Base-by-base conservation (phyloP, 2,797 vertebrate species). In the Tragelaphus oryx region DNA sequence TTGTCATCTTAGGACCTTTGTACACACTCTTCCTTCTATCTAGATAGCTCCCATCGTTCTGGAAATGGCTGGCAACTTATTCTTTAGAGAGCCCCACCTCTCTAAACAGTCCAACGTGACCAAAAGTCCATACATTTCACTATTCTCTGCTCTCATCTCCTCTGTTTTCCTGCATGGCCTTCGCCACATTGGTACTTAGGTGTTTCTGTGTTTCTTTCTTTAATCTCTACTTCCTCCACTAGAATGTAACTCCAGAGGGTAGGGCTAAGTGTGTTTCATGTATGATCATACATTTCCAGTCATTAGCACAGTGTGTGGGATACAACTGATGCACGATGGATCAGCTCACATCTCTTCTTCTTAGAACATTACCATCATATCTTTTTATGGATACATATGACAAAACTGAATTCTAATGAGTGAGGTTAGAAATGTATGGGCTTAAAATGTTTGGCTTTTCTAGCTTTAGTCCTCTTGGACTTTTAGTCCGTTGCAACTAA, bases 391-490 rank as follows among this genome's bases (percentile, higher is more conserved):
- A 13, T 12, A 26, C 28, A 59, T 52, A 82, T 82, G 55, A 33
- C 5, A 82, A 82, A 93, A 82, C 37, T 46, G n/a, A 95, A 57
- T 60, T 78, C 50, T 60, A 87, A 33, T 3, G 3, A 82, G 12
- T 46, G 33, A 22, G 12, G 30, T 48, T 85, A 93, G 87, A 87
- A 81, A 60, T 54, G 8, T 37, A 22, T 16, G 7, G 6, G 26
- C 89, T 93, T 89, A 48, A 85, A 87, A 74, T 74, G 62, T 81
- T 79, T 62, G 44, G 33, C 48, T 86, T 81, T 92, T 78, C 57
- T 62, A 52, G 52, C 46, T 76, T 52, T 26, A 20, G 16, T 75
- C 52, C 93, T 62, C 65, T 9, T 20, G 22, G 28, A 59, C n/a
- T 79, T 78, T 80, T 71, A 50, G 48, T 55, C 28, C 20, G 91